Evolutionary conservation across 2,888 invertebrate genomes (phyloP).

Genomic region (Drosophila mulleri): DNA sequence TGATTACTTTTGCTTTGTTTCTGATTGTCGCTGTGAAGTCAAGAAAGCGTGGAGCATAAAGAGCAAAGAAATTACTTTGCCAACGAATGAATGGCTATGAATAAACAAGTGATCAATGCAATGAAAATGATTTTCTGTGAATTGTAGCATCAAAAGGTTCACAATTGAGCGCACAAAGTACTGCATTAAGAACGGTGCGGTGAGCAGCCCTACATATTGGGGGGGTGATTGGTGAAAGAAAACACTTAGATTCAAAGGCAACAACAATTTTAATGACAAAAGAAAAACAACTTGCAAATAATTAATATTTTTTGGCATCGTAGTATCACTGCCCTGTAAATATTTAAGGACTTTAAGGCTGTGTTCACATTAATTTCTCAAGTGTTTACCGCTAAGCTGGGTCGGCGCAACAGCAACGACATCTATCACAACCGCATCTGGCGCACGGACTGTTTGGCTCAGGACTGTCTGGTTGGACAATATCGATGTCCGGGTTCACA

Average conservation of each 20-base stretch:
- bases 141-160: conserved; percentile 63
- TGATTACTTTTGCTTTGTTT: conserved; percentile 78
- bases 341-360: background rate
- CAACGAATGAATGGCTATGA: conserved; percentile 82
- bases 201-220: background rate
- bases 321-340: conserved; percentile 11
- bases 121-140: conserved; percentile 75
- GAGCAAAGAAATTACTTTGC: conserved; percentile 83
- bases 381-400: background rate
- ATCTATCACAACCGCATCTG: background rate
- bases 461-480: background rate
- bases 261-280: conserved; percentile 47
- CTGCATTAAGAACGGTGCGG: conserved; percentile 10
- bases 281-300: conserved; percentile 12
- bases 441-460: background rate
- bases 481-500: background rate
- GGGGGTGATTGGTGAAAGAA: conserved; percentile 11
- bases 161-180: conserved; percentile 76
- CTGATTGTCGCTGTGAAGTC: conserved; percentile 57
- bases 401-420: background rate
- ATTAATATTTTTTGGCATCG: background rate
- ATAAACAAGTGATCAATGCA: conserved; percentile 84
- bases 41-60: conserved; percentile 62
- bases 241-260: conserved; percentile 27
- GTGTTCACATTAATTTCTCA: too few relatives aligned